Base-by-base conservation (phyloP, 2,797 vertebrate genomes). In the Eulemur mongoz region DNA sequence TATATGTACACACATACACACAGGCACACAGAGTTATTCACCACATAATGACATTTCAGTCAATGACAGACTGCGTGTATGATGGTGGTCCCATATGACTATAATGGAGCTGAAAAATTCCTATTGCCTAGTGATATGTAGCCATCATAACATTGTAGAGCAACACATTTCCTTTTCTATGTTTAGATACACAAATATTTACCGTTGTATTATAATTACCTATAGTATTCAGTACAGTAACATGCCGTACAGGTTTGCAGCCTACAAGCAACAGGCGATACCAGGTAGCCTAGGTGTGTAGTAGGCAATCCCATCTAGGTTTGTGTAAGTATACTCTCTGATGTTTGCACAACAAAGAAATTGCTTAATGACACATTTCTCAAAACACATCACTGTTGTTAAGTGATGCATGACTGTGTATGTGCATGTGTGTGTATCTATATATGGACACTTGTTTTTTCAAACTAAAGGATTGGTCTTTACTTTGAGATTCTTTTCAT, bases 401-500 rank as follows among this genome's bases (percentile, higher is more conserved):
- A 35, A 57, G 50, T 35, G 14, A 25, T 54, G n/a, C 43, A 48
- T 48, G 10, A 75, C 43, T 48, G 15, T 79, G n/a, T 35, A 22
- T 35, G 11, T 78, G 10, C n/a, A 6, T 27, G 8, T 67, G 40
- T 73, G 52, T 35, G 23, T 12, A 12, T 5, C 14, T 20, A 11
- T 23, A 59, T 32, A 10, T 40, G 40, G 40, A 40, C 43, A 45
- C 9, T 45, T 25, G 38, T 15, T 76, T 52, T 14, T 87, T 84
- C 13, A 78, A 95, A 50, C 15, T 50, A 67, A 86, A 78, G 38
- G 45, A 23, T 61, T 59, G 12, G 20, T 80, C 52, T 57, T 79
- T 89, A 85, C 85, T 92, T 93, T 72, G 45, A 76, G n/a, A 80
- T 80, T 79, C 32, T 84, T 87, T 75, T 79, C 69, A 59, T 63